Conservation (phyloP, 2,113 vertebrate genomes). For the Carassius carassius region DNA sequence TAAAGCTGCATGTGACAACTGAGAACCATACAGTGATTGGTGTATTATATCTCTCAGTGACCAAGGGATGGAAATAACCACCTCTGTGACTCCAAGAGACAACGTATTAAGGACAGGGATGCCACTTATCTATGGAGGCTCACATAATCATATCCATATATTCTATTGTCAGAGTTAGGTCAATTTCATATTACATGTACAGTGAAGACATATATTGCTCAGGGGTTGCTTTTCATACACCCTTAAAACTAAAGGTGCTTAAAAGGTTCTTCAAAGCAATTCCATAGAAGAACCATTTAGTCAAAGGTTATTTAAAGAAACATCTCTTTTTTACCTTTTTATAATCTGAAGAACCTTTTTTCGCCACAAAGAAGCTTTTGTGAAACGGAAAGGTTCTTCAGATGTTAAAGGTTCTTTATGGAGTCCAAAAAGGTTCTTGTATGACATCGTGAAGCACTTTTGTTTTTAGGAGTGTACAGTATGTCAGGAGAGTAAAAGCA, state of each 20-base stretch:
- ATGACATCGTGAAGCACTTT: too few relatives aligned
- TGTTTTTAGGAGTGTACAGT: too few relatives aligned
- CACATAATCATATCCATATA: background rate
- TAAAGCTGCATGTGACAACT: constrained; percentile 52
- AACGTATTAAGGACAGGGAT: background rate
- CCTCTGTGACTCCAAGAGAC: background rate
- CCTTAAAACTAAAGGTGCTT: too few relatives aligned
- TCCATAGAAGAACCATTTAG: too few relatives aligned
- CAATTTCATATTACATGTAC: background rate
- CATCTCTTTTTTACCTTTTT: too few relatives aligned
- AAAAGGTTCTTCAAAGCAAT: too few relatives aligned
- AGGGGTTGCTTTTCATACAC: background rate
- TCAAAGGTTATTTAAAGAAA: too few relatives aligned
- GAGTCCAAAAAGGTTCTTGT: too few relatives aligned
- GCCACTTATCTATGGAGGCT: background rate
- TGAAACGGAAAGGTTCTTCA: too few relatives aligned
- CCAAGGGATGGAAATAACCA: constrained; percentile 39
- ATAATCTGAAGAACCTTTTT: too few relatives aligned
- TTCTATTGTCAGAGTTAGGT: background rate
- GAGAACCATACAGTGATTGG: constrained; percentile 21
- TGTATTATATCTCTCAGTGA: constrained; percentile 37
- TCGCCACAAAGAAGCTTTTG: too few relatives aligned
- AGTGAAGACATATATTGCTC: background rate
- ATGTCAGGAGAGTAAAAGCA: background rate
- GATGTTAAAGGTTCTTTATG: too few relatives aligned